Conservation (phyloP, 2,888 invertebrate species). For the Agrochola lychnidis region DNA sequence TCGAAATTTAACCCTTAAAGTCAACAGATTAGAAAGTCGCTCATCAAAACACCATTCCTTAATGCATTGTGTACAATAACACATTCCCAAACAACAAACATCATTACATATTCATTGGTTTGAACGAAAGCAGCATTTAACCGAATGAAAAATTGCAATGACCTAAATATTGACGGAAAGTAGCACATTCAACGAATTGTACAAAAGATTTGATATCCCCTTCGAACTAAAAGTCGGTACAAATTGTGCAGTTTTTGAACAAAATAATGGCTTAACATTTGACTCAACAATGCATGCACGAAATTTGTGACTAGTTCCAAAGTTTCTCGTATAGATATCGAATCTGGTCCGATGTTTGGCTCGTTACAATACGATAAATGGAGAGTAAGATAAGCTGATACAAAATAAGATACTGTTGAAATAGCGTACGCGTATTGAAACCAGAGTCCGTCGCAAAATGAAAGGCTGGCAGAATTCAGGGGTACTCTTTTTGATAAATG, state of each 20-base stretch:
- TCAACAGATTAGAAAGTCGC: background rate
- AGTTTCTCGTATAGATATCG: conserved; percentile 1
- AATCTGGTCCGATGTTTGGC: conserved; percentile 4
- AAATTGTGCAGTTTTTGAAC: conserved; percentile 39
- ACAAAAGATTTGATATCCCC: conserved; percentile 40
- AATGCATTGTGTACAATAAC: conserved; percentile 24
- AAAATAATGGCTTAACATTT: conserved; percentile 15
- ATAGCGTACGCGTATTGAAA: background rate
- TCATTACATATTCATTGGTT: conserved; percentile 39
- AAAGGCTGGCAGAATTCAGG: background rate
- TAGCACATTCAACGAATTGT: conserved; percentile 16
- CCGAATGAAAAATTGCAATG: conserved; percentile 23
- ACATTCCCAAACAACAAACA: conserved; percentile 33
- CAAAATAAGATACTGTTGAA: background rate
- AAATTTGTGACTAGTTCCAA: conserved; percentile 15
- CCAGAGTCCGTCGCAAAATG: background rate
- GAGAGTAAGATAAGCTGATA: background rate
- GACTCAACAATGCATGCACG: conserved; percentile 28
- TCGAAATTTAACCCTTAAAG: background rate
- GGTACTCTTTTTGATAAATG: background rate
- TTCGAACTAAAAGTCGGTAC: conserved; percentile 13
- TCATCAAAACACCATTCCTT: background rate
- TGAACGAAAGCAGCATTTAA: conserved; percentile 17
- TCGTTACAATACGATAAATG: conserved; percentile 11
- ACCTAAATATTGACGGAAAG: conserved; percentile 26